Conservation (phyloP, 2,888 invertebrate genomes). For the Trilocha varians region DNA sequence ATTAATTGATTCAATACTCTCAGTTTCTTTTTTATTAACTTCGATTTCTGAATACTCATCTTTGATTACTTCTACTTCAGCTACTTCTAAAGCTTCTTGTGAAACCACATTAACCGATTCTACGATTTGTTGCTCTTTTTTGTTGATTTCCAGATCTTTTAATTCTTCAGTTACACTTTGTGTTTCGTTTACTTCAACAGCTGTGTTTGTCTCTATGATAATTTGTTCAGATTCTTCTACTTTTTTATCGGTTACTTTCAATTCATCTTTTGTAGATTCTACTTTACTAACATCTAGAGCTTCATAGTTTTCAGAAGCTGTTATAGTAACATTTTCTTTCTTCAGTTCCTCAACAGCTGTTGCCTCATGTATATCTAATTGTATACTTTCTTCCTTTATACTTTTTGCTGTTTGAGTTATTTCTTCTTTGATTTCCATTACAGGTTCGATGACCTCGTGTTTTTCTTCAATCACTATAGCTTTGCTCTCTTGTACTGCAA, state of each 20-base stretch:
- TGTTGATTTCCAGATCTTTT: slow-evolving; percentile 7
- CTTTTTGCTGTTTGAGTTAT: neutral
- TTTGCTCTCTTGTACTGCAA: slow-evolving; percentile 13
- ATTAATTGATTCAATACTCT: neutral
- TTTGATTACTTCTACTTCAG: slow-evolving; percentile 14
- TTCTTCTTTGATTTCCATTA: slow-evolving; percentile 13
- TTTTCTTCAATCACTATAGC: slow-evolving; percentile 14
- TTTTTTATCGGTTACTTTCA: slow-evolving; percentile 8
- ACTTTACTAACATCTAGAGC: slow-evolving; percentile 10
- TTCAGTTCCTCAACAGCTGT: slow-evolving; percentile 20
- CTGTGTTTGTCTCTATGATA: neutral
- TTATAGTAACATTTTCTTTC: slow-evolving; percentile 18
- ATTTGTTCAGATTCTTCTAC: neutral
- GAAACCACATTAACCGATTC: slow-evolving; percentile 12
- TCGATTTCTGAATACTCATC: slow-evolving; percentile 8
- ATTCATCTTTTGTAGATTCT: slow-evolving; percentile 13
- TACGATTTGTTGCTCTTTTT: slow-evolving; percentile 1
- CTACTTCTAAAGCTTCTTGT: slow-evolving; percentile 16
- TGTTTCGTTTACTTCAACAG: slow-evolving; percentile 17
- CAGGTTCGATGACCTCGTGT: slow-evolving; percentile 14
- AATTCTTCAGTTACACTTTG: slow-evolving; percentile 9
- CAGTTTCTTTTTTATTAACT: neutral
- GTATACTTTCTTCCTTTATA: slow-evolving; percentile 14
- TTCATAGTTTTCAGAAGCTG: slow-evolving; percentile 18
- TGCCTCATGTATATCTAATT: slow-evolving; percentile 18